phyloP scores from a whole-genome alignment of 2,797 vertebrate genomes.

The Rhynchotus rufescens region DNA sequence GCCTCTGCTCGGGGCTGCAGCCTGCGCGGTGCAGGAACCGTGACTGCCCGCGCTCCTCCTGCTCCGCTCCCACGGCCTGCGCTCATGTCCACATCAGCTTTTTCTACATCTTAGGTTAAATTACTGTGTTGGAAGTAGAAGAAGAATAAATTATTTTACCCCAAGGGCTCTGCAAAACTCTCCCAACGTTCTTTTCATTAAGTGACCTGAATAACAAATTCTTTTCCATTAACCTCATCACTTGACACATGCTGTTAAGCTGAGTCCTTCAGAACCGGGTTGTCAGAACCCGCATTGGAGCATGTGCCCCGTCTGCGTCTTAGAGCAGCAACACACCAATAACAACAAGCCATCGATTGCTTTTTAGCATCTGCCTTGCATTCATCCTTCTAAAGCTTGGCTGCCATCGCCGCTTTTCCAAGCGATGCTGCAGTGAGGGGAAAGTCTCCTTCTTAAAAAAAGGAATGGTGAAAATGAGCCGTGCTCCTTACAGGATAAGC shows the following conservation, averaged over 20 bases:
- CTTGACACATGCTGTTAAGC: constrained; percentile 51
- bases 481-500: constrained; percentile 21
- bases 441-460: constrained; percentile 7
- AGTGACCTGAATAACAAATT: constrained; percentile 47
- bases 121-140: constrained; percentile 29
- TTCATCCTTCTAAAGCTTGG: constrained; percentile 12
- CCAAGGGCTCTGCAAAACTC: constrained; percentile 39
- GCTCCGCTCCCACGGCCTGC: neutral
- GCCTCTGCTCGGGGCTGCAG: neutral
- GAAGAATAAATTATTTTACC: constrained; percentile 26
- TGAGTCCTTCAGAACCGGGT: constrained; percentile 35
- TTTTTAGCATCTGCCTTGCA: neutral
- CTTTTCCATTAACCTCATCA: constrained; percentile 54
- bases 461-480: neutral
- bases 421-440: neutral
- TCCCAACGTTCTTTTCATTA: constrained; percentile 69
- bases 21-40: neutral
- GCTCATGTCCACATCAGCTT: neutral
- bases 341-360: constrained; percentile 12
- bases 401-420: neutral
- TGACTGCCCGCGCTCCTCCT: neutral
- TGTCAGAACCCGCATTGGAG: neutral
- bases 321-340: neutral
- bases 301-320: neutral
- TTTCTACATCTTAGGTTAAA: constrained; percentile 37